Evolutionary conservation across 2,113 vertebrate genomes (phyloP).

Genomic region (Grammomys surdaster): DNA sequence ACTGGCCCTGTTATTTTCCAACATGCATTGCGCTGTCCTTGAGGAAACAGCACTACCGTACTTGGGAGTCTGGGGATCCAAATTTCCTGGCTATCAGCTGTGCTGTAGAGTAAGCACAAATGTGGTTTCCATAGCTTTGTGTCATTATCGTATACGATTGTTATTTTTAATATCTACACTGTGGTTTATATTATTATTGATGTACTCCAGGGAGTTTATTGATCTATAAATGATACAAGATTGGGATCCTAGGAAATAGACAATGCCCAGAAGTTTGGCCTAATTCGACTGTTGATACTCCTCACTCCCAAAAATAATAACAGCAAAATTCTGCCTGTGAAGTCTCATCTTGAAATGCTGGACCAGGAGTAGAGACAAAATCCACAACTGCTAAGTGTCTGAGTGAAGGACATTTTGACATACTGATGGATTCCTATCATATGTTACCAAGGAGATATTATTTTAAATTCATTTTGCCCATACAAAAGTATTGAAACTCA

Average conservation of each 20-base stretch:
- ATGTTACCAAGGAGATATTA: slow-evolving; percentile 16
- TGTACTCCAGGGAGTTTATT: not conserved
- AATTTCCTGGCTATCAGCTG: not conserved
- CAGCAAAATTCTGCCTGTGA: not conserved
- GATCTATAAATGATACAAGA: not conserved
- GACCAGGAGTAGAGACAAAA: not conserved
- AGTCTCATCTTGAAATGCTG: slow-evolving; percentile 9
- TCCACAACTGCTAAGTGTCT: not conserved
- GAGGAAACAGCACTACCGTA: slow-evolving; percentile 48
- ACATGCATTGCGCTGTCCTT: not conserved
- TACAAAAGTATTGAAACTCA: not conserved
- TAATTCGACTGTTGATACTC: not conserved
- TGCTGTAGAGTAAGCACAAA: not conserved
- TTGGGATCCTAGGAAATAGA: not conserved
- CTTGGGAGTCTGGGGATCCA: not conserved
- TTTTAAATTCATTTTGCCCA: slow-evolving; percentile 14
- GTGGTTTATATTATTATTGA: not conserved
- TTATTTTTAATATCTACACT: not conserved
- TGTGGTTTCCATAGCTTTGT: not conserved
- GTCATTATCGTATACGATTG: not conserved
- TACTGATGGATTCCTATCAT: not conserved
- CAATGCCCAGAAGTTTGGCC: not conserved
- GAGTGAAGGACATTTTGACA: slow-evolving; percentile 50
- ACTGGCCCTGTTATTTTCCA: slow-evolving; percentile 12
- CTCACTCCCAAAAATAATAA: slow-evolving; percentile 8